Conservation (phyloP, 2,797 vertebrate species). For the Iguana delicatissima region DNA sequence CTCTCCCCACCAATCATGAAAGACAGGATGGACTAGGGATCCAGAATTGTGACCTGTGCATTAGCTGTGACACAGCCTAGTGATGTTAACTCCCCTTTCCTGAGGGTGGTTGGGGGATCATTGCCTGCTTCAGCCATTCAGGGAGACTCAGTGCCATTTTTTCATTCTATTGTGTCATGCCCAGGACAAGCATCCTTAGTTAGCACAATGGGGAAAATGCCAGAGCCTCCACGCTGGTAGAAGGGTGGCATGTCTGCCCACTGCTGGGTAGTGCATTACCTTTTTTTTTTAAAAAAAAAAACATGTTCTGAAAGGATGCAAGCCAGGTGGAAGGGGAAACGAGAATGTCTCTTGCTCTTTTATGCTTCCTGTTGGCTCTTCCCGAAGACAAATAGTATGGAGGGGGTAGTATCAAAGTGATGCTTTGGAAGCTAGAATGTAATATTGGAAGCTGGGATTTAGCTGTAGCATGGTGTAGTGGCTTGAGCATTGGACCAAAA, state of each 20-base stretch:
- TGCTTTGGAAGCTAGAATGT: conserved; percentile 10
- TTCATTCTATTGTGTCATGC: neutral
- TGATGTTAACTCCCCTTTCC: neutral
- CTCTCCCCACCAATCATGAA: neutral
- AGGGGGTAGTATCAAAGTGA: neutral
- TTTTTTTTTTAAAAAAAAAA: neutral
- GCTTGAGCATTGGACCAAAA: no score
- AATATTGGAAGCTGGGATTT: conserved; percentile 19
- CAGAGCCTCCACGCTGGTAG: neutral
- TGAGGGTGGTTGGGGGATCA: neutral
- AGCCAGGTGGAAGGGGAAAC: neutral
- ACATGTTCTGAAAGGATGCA: neutral
- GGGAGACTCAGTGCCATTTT: neutral
- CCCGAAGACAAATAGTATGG: neutral
- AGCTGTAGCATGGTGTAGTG: neutral
- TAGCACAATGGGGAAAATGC: neutral
- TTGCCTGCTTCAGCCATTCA: neutral
- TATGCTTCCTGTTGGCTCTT: neutral
- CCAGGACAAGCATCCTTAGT: neutral
- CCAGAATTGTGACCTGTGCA: neutral
- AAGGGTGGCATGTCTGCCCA: neutral
- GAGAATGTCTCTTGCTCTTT: neutral
- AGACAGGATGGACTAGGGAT: neutral
- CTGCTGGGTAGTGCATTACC: neutral
- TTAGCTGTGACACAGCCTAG: neutral